Evolutionary conservation across 2,888 invertebrate genomes (phyloP).

Genomic region (Drosophila emarginata): DNA sequence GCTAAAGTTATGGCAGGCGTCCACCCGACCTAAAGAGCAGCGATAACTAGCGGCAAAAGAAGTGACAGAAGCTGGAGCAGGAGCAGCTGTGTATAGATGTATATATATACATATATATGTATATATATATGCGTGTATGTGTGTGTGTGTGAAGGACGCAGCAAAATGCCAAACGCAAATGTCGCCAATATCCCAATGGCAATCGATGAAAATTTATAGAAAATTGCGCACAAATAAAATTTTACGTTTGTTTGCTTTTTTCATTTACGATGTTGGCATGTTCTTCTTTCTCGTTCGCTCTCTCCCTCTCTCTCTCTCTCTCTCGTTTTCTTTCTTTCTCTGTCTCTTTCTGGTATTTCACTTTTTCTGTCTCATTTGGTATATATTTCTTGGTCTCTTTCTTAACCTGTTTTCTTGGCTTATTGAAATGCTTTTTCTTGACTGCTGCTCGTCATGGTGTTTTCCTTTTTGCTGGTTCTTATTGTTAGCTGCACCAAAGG

Average conservation of each 20-base stretch:
- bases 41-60: constrained; percentile 5
- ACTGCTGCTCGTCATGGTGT: constrained; percentile 58
- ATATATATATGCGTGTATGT: not conserved
- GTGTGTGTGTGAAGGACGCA: constrained; percentile 58
- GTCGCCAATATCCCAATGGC: constrained; percentile 78
- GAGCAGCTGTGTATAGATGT: constrained; percentile 23
- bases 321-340: not conserved
- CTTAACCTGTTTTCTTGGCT: constrained; percentile 53
- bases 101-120: not conserved
- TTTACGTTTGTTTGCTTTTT: constrained; percentile 77
- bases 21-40: constrained; percentile 8
- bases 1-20: constrained; percentile 56
- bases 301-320: not conserved
- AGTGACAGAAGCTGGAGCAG: constrained; percentile 36
- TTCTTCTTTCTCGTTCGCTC: constrained; percentile 7
- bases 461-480: constrained; percentile 18
- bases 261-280: constrained; percentile 63
- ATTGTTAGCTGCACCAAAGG: constrained; percentile 41
- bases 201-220: constrained; percentile 77
- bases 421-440: constrained; percentile 63
- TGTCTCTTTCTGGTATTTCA: not conserved
- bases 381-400: constrained; percentile 6
- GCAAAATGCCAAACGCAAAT: constrained; percentile 77
- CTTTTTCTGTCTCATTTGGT: not conserved
- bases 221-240: constrained; percentile 78